Evolutionary conservation across 2,888 invertebrate genomes (phyloP), one percentile per base, ranked within the genome.

Genomic region (Aspidiotus rigidus): DNA sequence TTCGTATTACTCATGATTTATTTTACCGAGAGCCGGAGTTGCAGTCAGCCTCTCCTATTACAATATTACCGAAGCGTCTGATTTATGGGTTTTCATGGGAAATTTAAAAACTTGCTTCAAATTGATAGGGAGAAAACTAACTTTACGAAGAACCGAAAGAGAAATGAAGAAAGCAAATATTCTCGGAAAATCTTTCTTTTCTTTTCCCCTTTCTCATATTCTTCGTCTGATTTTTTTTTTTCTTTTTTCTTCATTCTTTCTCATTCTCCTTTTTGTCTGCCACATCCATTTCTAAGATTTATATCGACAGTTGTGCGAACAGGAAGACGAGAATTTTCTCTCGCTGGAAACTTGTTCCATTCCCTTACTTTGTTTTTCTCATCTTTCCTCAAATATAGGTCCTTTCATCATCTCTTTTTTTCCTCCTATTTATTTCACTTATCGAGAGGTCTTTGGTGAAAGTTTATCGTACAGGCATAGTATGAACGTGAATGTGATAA

Each of bases 11-110:
- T 39, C 42, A 53, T 63, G 63, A 63, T 63, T 63, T 63, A 63
- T 63, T 54, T 15, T 17, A 11, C 49, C n/a, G 28, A 44, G 40
- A 39, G 15, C 54, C 49, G 39, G 49, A 44, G 54, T n/a, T 28
- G 28, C 28, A 28, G 49, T 40, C 13, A 64, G 55, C 64, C 64
- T 64, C 64, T 64, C 64, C 55, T 64, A 64, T 64, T 64, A 64
- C 64, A 64, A 64, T 64, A 64, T 64, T 64, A 64, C 64, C 64
- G 49, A 64, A 55, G 54, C 15, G 15, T n/a, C 9, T 64, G 64
- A 64, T 64, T 64, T 64, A 64, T 64, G 56, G 13, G 15, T 64
- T 64, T 64, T 64, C 64, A 64, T 55, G 64, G 64, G 64, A 64
- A 64, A 64, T 64, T 64, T 64, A 64, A 64, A 62, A 64, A 64